These are phyloP conservation scores for Thinocorus orbignyianus DNA, from an alignment of 2,113 vertebrate species.

Conservation along the genomic window DNA sequence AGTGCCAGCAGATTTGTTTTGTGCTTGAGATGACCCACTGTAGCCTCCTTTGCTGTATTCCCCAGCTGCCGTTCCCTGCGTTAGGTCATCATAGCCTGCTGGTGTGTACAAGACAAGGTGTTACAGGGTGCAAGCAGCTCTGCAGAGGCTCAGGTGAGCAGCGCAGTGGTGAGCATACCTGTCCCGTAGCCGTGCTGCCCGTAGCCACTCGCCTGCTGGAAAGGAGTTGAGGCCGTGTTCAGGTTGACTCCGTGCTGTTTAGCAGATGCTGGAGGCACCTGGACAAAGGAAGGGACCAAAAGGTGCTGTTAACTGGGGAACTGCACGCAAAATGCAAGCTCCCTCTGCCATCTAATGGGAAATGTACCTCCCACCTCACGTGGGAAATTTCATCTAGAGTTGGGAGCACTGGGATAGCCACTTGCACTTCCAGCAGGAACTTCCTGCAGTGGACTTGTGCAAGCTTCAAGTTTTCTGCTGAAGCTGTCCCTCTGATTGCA, in stretches of 20 bases:
- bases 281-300: neutral
- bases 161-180: slow-evolving; percentile 67
- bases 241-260: slow-evolving; percentile 87
- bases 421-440: neutral
- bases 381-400: neutral
- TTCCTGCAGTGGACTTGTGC: neutral
- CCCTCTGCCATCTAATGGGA: slow-evolving; percentile 17
- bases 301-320: rapidly evolving
- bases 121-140: neutral
- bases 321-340: rapidly evolving
- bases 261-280: slow-evolving; percentile 88
- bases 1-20: slow-evolving; percentile 88
- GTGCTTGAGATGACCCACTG: slow-evolving; percentile 89
- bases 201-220: slow-evolving; percentile 86
- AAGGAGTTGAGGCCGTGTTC: slow-evolving; percentile 81
- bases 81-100: slow-evolving; percentile 93
- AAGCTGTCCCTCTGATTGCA: neutral
- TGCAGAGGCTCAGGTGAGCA: neutral
- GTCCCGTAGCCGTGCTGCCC: slow-evolving; percentile 86
- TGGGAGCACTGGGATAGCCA: neutral
- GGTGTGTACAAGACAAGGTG: neutral
- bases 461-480: neutral
- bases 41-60: slow-evolving; percentile 96
- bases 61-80: slow-evolving; percentile 87
- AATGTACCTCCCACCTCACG: neutral